Evolutionary conservation across 2,888 invertebrate genomes (phyloP).

Genomic region (Fragum fragum): DNA sequence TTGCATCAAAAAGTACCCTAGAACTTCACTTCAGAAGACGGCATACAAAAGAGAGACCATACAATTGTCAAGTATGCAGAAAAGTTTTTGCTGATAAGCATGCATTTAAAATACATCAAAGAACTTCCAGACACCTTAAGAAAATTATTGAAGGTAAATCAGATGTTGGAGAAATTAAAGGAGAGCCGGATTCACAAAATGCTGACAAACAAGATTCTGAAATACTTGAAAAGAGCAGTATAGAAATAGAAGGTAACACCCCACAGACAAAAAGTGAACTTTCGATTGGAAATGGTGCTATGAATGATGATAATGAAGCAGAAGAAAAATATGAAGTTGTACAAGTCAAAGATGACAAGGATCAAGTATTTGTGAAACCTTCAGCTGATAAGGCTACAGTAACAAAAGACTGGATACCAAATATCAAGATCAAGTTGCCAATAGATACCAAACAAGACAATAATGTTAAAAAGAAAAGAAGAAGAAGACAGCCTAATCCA

Average conservation of each 20-base stretch:
- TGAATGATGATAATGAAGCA: background rate
- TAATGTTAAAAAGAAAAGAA: conserved; percentile 16
- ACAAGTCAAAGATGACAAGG: background rate
- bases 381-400: background rate
- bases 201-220: conserved; percentile 2
- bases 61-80: conserved; percentile 50
- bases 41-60: conserved; percentile 37
- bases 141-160: conserved; percentile 1
- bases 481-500: background rate
- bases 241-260: background rate
- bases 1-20: conserved; percentile 65
- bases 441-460: background rate
- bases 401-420: too few species aligned
- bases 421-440: background rate
- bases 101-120: conserved; percentile 23
- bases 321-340: background rate
- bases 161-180: conserved; percentile 2
- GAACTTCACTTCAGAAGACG: conserved; percentile 40
- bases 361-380: background rate
- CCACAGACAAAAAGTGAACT: background rate
- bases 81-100: conserved; percentile 40
- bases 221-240: background rate
- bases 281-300: background rate
- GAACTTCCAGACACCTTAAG: conserved; percentile 34
- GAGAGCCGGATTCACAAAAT: background rate